A percentile compares a stretch with the other conserved stretches of the same genome.
Conservation (phyloP, 2,113 vertebrate genomes). For the Pituophis catenifer region DNA sequence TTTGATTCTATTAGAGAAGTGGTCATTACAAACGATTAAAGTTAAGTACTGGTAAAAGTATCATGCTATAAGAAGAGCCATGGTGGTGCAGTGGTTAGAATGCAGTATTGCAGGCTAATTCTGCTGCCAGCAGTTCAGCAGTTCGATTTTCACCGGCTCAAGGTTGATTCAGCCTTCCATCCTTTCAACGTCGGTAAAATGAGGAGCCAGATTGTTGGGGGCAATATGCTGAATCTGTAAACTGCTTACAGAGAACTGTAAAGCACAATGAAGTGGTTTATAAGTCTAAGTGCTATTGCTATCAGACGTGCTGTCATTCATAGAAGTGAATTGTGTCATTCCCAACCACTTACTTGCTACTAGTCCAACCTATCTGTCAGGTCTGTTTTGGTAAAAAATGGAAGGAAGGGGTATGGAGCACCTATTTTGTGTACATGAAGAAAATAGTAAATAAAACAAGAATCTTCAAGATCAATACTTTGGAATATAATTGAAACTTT, state of each 20-base stretch:
- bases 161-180: neutral
- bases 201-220: neutral
- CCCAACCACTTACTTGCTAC: neutral
- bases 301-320: neutral
- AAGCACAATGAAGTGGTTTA: neutral
- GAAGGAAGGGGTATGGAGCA: neutral
- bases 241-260: neutral
- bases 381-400: neutral
- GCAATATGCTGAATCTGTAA: neutral
- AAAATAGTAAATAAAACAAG: neutral
- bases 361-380: neutral
- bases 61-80: neutral
- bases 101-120: neutral
- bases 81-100: neutral
- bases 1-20: slow-evolving; percentile 53
- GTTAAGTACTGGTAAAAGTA: neutral
- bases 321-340: neutral
- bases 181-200: neutral
- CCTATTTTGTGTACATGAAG: neutral
- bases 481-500: neutral
- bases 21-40: slow-evolving; percentile 56
- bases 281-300: neutral
- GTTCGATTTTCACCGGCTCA: neutral
- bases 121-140: neutral
- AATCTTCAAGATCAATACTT: neutral